Evolutionary conservation across 1,140 invertebrate species (phyloP), one percentile per base, ranked within the genome.

Genomic region (Drosophila mojavensis): DNA sequence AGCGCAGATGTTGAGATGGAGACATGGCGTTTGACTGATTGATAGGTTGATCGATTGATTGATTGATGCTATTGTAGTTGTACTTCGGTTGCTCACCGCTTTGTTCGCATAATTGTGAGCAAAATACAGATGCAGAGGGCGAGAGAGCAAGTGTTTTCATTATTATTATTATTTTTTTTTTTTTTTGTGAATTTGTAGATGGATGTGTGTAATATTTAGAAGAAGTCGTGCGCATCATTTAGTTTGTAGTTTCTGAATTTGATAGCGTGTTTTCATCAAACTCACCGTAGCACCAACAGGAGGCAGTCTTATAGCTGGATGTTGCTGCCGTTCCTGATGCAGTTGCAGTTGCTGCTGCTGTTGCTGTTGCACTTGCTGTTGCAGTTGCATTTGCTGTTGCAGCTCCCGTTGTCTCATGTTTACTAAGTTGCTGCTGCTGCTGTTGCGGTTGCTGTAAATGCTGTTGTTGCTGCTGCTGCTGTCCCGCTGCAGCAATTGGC

Each of bases 241-340:
- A 47, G 5, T 74, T 64, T 54, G 61, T 71, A 78, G 56, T 65
- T 78, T 77, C 74, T 80, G 81, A 84, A 81, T 83, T 78, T 89
- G 84, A 84, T 78, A 89, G 70, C 75, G 68, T 76, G 78, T 81
- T 69, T 79, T 77, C 71, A 71, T 86, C 86, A 73, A 82, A 92
- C 91, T 92, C 91, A 92, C 91, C 91, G 86, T 89, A 92, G 88
- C 90, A 92, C 91, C 91, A 92, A 86, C 91, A 92, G 81, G 91
- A 91, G 75, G 89, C 82, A 74, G 74, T 83, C 76, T 88, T 86
- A 88, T 69, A 92, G 69, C 78, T 43, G 54, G 69, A 51, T 60
- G 53, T 20, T 75, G 66, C 47, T 33, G 74, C 13, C 59, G 73
- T 58, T 64, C 63, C 20, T 58, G 70, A 13, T 47, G 73, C 20